Percentiles rank a stretch among this genome's conserved stretches.
These are phyloP conservation scores for Chrysoperla carnea DNA, from an alignment of 1,140 invertebrate species.

Conservation along the genomic window DNA sequence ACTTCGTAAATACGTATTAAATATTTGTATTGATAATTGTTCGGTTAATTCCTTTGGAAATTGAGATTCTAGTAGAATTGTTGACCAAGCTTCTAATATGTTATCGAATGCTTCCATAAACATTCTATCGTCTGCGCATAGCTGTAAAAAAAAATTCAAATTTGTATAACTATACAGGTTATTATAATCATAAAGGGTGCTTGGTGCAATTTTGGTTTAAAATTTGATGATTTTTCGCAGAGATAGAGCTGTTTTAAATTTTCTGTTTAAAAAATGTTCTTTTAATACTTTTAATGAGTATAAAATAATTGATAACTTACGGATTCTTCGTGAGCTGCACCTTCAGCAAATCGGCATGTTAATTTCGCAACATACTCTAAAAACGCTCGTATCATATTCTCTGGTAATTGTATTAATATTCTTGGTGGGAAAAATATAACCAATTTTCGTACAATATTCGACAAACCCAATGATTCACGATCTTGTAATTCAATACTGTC, in stretches of 20 bases:
- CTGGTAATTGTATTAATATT: conserved; percentile 17
- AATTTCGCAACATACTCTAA: conserved; percentile 49
- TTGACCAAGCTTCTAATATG: conserved; percentile 65
- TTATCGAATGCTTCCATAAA: conserved; percentile 66
- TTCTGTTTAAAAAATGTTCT: too few relatives aligned
- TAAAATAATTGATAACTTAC: conserved; percentile 28
- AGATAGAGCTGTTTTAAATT: too few relatives aligned
- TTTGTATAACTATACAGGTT: too few relatives aligned
- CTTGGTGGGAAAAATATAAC: conserved; percentile 41
- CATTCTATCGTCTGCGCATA: conserved; percentile 40
- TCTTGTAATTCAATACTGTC: conserved; percentile 40
- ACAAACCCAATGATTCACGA: conserved; percentile 43
- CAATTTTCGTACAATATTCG: conserved; percentile 44
- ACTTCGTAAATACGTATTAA: conserved; percentile 67
- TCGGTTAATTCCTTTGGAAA: conserved; percentile 33
- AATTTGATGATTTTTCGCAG: neutral
- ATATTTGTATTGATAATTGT: conserved; percentile 32
- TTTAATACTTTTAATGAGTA: too few relatives aligned
- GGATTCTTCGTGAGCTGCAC: conserved; percentile 53
- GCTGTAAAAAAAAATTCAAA: conserved; percentile 14
- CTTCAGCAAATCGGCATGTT: conserved; percentile 57
- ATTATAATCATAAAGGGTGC: too few relatives aligned
- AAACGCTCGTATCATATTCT: conserved; percentile 7
- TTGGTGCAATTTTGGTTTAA: too few relatives aligned
- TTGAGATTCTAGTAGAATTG: conserved; percentile 35